Conservation (phyloP, 2,888 invertebrate species). For the Carterocephalus palaemon region DNA sequence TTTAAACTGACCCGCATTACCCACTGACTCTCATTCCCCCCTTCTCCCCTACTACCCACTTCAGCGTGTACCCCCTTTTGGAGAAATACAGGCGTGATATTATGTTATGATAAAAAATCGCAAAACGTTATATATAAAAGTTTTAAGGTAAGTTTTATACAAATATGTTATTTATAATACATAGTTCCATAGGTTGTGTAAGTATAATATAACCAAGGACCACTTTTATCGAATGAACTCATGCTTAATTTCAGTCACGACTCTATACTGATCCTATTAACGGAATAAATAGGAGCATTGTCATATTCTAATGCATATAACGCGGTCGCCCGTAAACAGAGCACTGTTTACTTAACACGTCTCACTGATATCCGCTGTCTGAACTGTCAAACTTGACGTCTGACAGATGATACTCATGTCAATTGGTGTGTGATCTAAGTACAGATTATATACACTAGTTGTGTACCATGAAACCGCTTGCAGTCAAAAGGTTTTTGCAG, state of each 20-base stretch:
- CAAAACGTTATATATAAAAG: no score
- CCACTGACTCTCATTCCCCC: no score
- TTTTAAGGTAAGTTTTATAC: no score
- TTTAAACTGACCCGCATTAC: no score
- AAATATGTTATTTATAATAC: no score
- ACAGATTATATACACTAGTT: conserved; percentile 2
- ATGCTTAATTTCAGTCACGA: conserved; percentile 16
- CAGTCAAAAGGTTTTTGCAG: no score
- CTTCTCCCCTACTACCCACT: no score
- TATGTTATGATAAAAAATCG: no score
- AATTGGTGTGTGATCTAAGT: conserved; percentile 11
- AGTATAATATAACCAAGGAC: not conserved
- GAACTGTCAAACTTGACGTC: conserved; percentile 26
- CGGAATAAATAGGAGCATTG: conserved; percentile 16
- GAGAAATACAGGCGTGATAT: no score
- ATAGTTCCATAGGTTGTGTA: no score
- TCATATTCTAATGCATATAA: conserved; percentile 5
- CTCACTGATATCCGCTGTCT: conserved; percentile 13
- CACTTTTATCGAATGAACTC: conserved; percentile 6
- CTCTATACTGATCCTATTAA: conserved; percentile 20
- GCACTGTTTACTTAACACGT: conserved; percentile 16
- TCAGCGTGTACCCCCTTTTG: no score
- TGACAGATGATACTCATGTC: conserved; percentile 29
- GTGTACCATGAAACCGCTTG: not conserved
- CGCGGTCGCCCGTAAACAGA: not conserved